Percentiles rank a stretch among this genome's conserved stretches.
phyloP scores from a whole-genome alignment of 2,797 vertebrate species.

The Sebastes itinus region DNA sequence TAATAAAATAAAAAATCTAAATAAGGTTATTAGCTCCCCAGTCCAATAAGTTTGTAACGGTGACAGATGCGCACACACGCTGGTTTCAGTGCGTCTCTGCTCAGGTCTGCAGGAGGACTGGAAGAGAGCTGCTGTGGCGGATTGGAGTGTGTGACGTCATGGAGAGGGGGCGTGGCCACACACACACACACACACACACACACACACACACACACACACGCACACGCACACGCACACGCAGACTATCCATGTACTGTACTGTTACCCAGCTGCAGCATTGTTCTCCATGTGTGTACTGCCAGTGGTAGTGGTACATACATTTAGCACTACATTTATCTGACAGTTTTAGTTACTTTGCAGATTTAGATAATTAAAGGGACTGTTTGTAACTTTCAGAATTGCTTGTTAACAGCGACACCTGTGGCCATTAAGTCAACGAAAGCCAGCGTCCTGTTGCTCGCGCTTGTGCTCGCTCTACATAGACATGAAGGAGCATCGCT shows the following conservation, averaged over 20 bases:
- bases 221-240: not conserved
- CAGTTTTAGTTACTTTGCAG: not conserved
- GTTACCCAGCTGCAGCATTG: too few relatives aligned
- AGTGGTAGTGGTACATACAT: not conserved
- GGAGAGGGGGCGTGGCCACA: slow-evolving; percentile 15
- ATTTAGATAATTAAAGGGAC: not conserved
- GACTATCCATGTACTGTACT: not conserved
- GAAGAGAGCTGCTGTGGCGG: not conserved
- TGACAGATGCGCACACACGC: fast-evolving
- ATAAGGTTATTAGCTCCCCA: not conserved
- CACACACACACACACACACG: not conserved
- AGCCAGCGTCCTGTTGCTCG: too few relatives aligned
- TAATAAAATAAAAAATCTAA: not conserved
- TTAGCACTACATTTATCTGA: not conserved
- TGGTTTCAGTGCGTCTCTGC: fast-evolving
- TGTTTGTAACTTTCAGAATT: too few relatives aligned
- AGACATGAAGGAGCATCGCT: too few relatives aligned
- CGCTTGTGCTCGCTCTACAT: too few relatives aligned
- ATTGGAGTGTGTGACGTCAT: slow-evolving; percentile 7
- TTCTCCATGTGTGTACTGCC: not conserved
- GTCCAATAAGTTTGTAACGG: slow-evolving; percentile 1
- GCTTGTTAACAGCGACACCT: too few relatives aligned
- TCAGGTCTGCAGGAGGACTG: slow-evolving; percentile 36
- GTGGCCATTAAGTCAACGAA: too few relatives aligned
- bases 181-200: not conserved